Evolutionary conservation across 2,888 invertebrate species (phyloP).

Genomic region (Ichneumoninae sp.): DNA sequence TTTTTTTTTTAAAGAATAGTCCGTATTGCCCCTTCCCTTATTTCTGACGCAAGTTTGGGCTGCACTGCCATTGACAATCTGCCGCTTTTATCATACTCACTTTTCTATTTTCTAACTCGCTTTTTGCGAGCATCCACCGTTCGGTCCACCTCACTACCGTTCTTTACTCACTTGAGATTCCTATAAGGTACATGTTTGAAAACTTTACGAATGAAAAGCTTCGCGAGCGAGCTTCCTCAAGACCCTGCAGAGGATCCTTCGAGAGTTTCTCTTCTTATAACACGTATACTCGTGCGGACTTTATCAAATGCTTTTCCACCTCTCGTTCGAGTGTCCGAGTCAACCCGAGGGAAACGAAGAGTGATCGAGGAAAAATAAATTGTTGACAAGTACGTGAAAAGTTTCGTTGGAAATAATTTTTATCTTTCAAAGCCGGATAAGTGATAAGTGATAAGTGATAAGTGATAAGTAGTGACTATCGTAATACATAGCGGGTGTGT

Average conservation of each 20-base stretch:
- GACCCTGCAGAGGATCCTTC: constrained; percentile 31
- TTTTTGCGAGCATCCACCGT: not conserved
- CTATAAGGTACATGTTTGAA: constrained; percentile 30
- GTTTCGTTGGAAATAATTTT: constrained; percentile 32
- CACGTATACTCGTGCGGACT: constrained; percentile 1
- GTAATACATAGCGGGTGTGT: not conserved
- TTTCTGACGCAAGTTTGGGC: constrained; percentile 7
- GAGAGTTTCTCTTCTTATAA: constrained; percentile 38
- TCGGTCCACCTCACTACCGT: not conserved
- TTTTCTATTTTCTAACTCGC: constrained; percentile 34
- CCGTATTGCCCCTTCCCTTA: not conserved
- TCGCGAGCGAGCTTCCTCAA: constrained; percentile 35
- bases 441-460: not conserved
- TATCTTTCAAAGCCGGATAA: not conserved
- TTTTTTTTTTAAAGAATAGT: not conserved
- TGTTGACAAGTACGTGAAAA: not conserved
- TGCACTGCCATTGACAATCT: constrained; percentile 62
- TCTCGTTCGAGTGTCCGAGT: not conserved
- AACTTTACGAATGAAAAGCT: constrained; percentile 58
- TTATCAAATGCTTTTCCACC: not conserved
- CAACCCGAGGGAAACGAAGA: not conserved
- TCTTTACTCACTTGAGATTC: not conserved
- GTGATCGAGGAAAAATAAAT: constrained; percentile 19
- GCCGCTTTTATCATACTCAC: constrained; percentile 38
- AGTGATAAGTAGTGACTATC: not conserved